Conservation (phyloP, 1,140 invertebrate species). For the Lepeophtheirus salmonis region DNA sequence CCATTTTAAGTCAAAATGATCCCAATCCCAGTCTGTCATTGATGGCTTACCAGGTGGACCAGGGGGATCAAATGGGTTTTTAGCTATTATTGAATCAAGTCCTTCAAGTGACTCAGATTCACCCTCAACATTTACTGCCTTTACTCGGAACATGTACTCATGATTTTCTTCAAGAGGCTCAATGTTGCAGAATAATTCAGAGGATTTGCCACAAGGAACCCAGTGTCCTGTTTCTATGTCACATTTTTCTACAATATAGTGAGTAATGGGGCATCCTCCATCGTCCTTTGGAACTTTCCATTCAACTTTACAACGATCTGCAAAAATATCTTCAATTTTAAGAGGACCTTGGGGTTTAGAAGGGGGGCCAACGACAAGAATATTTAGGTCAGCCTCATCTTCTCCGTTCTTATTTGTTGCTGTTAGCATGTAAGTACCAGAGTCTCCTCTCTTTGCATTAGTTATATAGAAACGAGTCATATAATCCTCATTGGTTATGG, state of each 20-base stretch:
- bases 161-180: constrained; percentile 68
- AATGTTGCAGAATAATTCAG: constrained; percentile 62
- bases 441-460: constrained; percentile 69
- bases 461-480: constrained; percentile 65
- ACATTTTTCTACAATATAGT: constrained; percentile 90
- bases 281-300: constrained; percentile 75
- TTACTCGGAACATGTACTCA: constrained; percentile 90
- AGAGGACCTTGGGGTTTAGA: constrained; percentile 70
- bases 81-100: constrained; percentile 71
- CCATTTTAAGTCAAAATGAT: constrained; percentile 82
- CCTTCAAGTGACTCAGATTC: constrained; percentile 78
- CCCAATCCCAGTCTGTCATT: constrained; percentile 79
- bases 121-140: constrained; percentile 84
- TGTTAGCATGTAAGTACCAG: constrained; percentile 67
- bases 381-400: constrained; percentile 69
- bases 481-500: constrained; percentile 63
- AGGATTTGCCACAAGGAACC: constrained; percentile 53
- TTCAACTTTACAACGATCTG: constrained; percentile 52
- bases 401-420: constrained; percentile 79
- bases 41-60: constrained; percentile 72
- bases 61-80: constrained; percentile 92
- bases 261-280: constrained; percentile 80
- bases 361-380: constrained; percentile 65
- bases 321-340: constrained; percentile 57
- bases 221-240: constrained; percentile 56